phyloP scores from a whole-genome alignment of 2,797 vertebrate species.

The Anisognathus igniventris region DNA sequence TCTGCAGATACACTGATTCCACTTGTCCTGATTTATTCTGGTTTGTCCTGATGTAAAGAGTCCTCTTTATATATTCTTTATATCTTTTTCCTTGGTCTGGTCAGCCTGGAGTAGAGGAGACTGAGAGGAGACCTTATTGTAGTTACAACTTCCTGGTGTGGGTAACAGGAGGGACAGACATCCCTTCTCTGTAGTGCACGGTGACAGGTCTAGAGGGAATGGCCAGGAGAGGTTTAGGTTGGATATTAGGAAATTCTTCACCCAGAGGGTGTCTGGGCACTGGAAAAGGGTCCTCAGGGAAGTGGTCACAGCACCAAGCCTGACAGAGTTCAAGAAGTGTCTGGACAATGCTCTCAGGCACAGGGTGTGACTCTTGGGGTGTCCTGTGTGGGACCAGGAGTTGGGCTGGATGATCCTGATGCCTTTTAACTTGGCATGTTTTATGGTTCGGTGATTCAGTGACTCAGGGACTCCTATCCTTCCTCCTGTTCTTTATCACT shows the following conservation, averaged over 20 bases:
- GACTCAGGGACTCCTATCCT: background rate
- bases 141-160: background rate
- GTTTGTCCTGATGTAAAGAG: background rate
- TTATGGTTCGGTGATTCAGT: background rate
- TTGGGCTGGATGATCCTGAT: background rate
- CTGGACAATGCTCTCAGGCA: background rate
- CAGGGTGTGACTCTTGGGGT: background rate
- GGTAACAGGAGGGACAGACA: background rate
- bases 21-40: background rate
- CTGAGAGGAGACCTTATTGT: background rate
- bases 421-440: background rate
- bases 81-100: background rate
- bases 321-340: background rate
- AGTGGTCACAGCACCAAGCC: background rate
- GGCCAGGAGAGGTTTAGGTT: background rate
- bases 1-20: background rate
- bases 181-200: background rate
- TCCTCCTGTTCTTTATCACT: background rate
- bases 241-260: background rate
- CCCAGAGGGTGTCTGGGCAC: background rate
- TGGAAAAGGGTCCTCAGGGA: background rate
- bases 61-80: background rate
- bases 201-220: background rate
- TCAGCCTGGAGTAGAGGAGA: background rate
- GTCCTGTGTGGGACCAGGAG: background rate